Conservation (phyloP, 2,113 vertebrate species). For the Setophaga petechia region DNA sequence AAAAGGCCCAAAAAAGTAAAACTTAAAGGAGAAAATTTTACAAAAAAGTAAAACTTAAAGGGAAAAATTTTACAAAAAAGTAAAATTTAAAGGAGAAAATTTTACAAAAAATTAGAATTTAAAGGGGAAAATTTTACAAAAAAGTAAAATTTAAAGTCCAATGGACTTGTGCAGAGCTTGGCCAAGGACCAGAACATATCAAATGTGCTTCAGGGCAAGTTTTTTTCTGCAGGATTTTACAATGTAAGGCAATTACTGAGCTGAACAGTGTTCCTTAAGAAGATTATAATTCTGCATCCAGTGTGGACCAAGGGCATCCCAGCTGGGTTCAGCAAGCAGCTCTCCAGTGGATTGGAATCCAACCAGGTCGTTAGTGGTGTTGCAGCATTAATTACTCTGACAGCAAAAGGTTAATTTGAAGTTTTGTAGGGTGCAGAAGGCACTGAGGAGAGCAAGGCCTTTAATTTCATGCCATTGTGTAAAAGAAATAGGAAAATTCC, state of each 20-base stretch:
- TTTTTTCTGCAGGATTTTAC: background rate
- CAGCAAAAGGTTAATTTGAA: conserved; percentile 25
- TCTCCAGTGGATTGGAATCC: background rate
- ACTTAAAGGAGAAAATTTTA: no score
- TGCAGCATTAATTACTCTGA: background rate
- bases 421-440: background rate
- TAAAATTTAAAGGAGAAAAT: no score
- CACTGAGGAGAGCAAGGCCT: background rate
- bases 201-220: background rate
- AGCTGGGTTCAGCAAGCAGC: rapidly evolving
- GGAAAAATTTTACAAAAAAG: no score
- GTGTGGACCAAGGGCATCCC: background rate
- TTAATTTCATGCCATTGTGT: background rate
- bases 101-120: background rate
- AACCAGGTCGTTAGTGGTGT: background rate
- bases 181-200: background rate
- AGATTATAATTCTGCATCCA: background rate
- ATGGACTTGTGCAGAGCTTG: background rate
- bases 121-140: background rate
- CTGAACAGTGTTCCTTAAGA: background rate
- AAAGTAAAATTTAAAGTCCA: background rate
- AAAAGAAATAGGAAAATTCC: background rate
- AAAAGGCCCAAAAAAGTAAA: no score
- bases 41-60: no score
- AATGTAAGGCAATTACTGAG: background rate